Evolutionary conservation across 2,113 vertebrate genomes (phyloP).

Genomic region (Megaceryle maxima): DNA sequence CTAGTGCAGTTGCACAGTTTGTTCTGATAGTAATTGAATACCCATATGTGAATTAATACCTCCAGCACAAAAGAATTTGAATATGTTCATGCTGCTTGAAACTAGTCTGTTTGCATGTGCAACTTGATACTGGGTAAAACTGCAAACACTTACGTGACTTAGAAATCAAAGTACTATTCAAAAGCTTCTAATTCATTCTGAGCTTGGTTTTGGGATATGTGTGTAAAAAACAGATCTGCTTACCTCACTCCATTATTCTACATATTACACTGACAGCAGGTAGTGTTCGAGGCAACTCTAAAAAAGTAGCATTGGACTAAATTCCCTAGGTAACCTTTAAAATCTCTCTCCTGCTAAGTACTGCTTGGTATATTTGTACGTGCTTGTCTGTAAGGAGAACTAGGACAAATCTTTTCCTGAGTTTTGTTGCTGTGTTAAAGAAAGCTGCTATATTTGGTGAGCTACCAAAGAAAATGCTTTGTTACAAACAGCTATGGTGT

Average conservation of each 20-base stretch:
- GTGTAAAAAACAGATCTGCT: background rate
- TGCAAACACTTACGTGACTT: background rate
- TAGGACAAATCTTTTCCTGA: background rate
- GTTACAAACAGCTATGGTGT: background rate
- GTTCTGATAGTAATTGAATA: slow-evolving; percentile 27
- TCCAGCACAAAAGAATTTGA: slow-evolving; percentile 9
- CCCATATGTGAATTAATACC: slow-evolving; percentile 17
- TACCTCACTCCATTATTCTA: background rate
- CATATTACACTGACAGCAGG: background rate
- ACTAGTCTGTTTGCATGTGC: background rate
- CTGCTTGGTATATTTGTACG: background rate
- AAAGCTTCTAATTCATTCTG: background rate
- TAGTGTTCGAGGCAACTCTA: background rate
- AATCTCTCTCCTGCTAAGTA: background rate
- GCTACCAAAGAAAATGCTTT: background rate
- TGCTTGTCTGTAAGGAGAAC: background rate
- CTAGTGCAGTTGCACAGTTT: background rate
- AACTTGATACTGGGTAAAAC: background rate
- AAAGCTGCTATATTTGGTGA: background rate
- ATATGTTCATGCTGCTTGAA: background rate
- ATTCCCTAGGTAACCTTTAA: background rate
- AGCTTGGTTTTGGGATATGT: background rate
- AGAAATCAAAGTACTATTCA: slow-evolving; percentile 14
- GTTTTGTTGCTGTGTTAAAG: background rate
- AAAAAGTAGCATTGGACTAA: background rate